Percentiles rank a stretch among this genome's conserved stretches.
Evolutionary conservation across 2,797 vertebrate species (phyloP).

Genomic region (Meda fulgida): DNA sequence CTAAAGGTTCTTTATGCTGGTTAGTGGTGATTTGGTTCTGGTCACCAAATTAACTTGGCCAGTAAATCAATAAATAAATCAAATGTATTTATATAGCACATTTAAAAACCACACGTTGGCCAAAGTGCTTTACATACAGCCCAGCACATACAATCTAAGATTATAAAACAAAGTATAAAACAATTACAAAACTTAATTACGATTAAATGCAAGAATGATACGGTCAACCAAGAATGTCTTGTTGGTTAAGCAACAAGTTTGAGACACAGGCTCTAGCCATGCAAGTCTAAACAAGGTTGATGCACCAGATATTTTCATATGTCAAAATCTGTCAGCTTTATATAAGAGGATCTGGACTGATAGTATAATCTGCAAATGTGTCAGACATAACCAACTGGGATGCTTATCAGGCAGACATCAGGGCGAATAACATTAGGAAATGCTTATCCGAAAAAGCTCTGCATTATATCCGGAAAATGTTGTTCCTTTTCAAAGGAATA

Average conservation of each 20-base stretch:
- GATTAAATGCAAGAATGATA: no score
- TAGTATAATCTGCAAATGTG: conserved; percentile 17
- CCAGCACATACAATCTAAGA: no score
- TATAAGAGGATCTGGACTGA: conserved; percentile 11
- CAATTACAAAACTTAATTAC: no score
- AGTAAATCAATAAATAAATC: no score
- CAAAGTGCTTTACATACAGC: no score
- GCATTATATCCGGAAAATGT: background rate
- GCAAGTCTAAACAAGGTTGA: background rate
- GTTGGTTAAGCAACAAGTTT: background rate
- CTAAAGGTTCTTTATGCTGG: background rate
- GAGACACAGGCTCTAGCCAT: background rate
- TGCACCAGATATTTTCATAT: background rate
- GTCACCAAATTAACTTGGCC: background rate
- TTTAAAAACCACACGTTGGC: no score
- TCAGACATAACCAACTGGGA: background rate
- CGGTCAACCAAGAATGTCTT: background rate
- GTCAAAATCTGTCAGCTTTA: background rate
- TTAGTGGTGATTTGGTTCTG: background rate
- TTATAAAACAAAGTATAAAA: no score
- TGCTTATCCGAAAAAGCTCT: conserved; percentile 19
- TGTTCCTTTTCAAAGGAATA: conserved; percentile 33
- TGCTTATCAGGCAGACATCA: background rate
- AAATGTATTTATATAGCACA: no score
- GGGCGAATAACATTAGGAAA: conserved; percentile 6